Conservation (phyloP, 2,888 invertebrate genomes). For the Harmothoe impar region DNA sequence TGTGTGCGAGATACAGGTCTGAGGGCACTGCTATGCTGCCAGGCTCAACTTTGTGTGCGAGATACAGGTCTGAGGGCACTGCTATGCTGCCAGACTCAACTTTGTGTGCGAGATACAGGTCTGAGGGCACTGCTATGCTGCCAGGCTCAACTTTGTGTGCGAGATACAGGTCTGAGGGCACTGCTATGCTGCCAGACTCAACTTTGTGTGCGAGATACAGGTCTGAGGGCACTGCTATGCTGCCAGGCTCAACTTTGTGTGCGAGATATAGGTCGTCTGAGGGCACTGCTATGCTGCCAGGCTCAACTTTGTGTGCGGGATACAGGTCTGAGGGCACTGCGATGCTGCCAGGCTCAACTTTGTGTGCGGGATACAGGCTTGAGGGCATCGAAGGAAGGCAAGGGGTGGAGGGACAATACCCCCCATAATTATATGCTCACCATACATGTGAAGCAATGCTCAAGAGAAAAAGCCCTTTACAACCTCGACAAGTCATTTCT, state of each 20-base stretch:
- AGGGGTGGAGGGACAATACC: too few relatives aligned
- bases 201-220: conserved; percentile 68
- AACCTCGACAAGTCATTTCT: too few relatives aligned
- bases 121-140: conserved; percentile 67
- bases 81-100: conserved; percentile 68
- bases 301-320: conserved; percentile 69
- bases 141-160: conserved; percentile 68
- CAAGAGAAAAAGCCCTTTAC: too few relatives aligned
- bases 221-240: conserved; percentile 67
- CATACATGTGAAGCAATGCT: too few relatives aligned
- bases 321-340: conserved; percentile 65
- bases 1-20: conserved; percentile 66
- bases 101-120: conserved; percentile 67
- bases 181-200: conserved; percentile 68
- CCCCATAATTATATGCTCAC: too few relatives aligned
- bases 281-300: conserved; percentile 68
- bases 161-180: conserved; percentile 66
- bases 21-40: not conserved
- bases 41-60: too few relatives aligned
- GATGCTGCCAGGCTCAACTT: conserved; percentile 68
- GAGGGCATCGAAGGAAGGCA: not conserved
- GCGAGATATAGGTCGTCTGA: conserved; percentile 64
- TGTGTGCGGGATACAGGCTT: conserved; percentile 65
- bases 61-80: too few relatives aligned
- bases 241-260: conserved; percentile 68